Evolutionary conservation across 2,888 invertebrate species (phyloP).

Genomic region (Philereme transversata): DNA sequence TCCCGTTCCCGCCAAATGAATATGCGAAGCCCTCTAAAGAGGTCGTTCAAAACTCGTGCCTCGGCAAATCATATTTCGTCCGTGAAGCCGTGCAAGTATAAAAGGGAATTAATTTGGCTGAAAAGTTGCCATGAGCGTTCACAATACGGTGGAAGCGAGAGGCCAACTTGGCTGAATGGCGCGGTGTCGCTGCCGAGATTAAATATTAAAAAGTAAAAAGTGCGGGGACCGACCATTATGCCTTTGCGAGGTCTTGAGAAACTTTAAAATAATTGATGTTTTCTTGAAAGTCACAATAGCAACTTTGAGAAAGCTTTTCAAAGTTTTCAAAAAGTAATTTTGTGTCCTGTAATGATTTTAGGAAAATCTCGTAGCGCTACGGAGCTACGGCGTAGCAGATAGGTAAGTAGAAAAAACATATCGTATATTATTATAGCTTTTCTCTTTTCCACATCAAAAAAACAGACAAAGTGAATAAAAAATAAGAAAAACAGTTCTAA

Average conservation of each 20-base stretch:
- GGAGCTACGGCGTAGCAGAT: not conserved
- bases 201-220: slow-evolving; percentile 70
- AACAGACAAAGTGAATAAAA: not conserved
- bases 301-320: slow-evolving; percentile 11
- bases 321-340: slow-evolving; percentile 19
- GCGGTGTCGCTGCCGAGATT: slow-evolving; percentile 66
- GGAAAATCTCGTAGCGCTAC: not conserved
- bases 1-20: slow-evolving; percentile 51
- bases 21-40: slow-evolving; percentile 62
- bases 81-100: slow-evolving; percentile 71
- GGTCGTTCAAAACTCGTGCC: slow-evolving; percentile 61
- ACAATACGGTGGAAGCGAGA: slow-evolving; percentile 80
- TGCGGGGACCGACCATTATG: slow-evolving; percentile 23
- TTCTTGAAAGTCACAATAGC: slow-evolving; percentile 26
- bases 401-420: not conserved
- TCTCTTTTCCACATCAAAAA: too few species aligned
- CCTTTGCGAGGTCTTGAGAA: slow-evolving; percentile 27
- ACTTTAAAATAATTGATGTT: slow-evolving; percentile 34
- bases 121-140: slow-evolving; percentile 66
- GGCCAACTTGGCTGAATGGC: slow-evolving; percentile 73
- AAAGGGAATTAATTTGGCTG: slow-evolving; percentile 79
- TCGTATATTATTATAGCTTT: too few species aligned
- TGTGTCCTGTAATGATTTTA: slow-evolving; percentile 8
- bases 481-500: not conserved
- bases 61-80: slow-evolving; percentile 75